Evolutionary conservation across 2,888 invertebrate species (phyloP).

Genomic region (Oscheius sp.): DNA sequence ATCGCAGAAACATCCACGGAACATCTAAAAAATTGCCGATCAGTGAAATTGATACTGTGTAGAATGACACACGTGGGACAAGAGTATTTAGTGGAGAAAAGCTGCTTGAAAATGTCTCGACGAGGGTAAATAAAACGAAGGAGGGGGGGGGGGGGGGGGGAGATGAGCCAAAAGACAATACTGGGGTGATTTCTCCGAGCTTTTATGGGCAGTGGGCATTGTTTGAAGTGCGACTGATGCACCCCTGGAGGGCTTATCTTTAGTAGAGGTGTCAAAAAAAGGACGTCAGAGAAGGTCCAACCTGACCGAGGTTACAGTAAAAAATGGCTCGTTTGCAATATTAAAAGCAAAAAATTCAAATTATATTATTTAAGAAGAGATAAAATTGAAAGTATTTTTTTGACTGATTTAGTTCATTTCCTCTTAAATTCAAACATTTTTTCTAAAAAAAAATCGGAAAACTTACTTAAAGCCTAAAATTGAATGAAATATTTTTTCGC

Average conservation of each 20-base stretch:
- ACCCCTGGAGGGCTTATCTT: not conserved
- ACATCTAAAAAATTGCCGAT: constrained; percentile 44
- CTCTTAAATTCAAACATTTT: too few relatives aligned
- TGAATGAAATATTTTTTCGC: too few relatives aligned
- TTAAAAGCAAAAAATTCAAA: too few relatives aligned
- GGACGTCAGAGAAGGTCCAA: too few relatives aligned
- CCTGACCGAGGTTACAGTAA: too few relatives aligned
- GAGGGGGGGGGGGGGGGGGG: not conserved
- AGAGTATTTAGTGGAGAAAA: constrained; percentile 31
- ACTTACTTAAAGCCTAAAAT: too few relatives aligned
- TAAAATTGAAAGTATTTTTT: too few relatives aligned
- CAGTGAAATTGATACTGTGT: constrained; percentile 16
- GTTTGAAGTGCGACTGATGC: not conserved
- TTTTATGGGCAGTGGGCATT: not conserved
- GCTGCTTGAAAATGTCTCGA: constrained; percentile 23
- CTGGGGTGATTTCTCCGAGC: not conserved
- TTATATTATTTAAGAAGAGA: too few relatives aligned
- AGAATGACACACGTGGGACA: constrained; percentile 23
- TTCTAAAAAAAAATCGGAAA: too few relatives aligned
- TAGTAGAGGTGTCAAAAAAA: too few relatives aligned
- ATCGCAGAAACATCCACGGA: constrained; percentile 56
- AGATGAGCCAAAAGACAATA: not conserved
- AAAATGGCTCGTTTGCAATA: too few relatives aligned
- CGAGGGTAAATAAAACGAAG: constrained; percentile 13
- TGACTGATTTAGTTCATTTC: too few relatives aligned